A percentile compares a stretch with the other conserved stretches of the same genome.
phyloP scores from a whole-genome alignment of 2,797 vertebrate genomes.

The Chlorospingus semifuscus region DNA sequence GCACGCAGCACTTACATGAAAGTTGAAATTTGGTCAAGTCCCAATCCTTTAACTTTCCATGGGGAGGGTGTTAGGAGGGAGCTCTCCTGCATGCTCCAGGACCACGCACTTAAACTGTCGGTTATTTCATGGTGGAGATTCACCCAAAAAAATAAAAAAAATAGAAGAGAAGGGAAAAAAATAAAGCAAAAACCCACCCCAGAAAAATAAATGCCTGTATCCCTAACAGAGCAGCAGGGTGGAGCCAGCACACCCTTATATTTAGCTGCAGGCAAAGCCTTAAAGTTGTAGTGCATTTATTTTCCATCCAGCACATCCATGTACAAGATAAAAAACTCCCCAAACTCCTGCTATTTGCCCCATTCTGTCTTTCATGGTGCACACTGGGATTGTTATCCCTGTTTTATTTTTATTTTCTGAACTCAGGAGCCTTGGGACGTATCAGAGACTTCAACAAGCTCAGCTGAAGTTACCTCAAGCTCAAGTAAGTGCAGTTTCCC shows the following conservation, averaged over 20 bases:
- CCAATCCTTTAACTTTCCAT: background rate
- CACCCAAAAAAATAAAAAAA: background rate
- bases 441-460: background rate
- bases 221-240: conserved; percentile 8
- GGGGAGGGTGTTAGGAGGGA: background rate
- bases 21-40: background rate
- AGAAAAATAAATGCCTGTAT: conserved; percentile 28
- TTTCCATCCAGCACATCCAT: background rate
- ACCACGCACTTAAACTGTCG: background rate
- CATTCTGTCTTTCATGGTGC: background rate
- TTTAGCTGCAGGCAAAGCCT: conserved; percentile 33
- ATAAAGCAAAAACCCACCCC: background rate
- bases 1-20: background rate
- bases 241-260: conserved; percentile 25
- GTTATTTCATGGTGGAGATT: background rate
- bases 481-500: background rate
- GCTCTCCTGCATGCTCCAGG: background rate
- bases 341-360: background rate
- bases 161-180: background rate
- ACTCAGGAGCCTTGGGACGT: background rate
- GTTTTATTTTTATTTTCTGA: background rate
- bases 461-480: background rate
- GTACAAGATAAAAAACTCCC: background rate
- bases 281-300: conserved; percentile 38
- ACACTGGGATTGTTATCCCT: background rate